Evolutionary conservation across 2,888 invertebrate genomes (phyloP).

Genomic region (Nebria brevicollis): DNA sequence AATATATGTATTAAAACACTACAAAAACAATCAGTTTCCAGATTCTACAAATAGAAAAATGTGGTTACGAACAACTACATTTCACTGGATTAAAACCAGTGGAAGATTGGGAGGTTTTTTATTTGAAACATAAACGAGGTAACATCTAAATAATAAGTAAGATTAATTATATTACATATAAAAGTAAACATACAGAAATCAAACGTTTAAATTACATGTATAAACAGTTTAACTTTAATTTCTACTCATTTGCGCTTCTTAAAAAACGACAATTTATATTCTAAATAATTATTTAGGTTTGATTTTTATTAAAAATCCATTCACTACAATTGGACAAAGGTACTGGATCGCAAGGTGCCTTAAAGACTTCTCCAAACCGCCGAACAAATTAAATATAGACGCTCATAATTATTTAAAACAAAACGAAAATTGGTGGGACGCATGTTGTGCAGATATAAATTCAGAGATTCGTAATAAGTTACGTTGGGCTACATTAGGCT

Average conservation of each 20-base stretch:
- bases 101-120: conserved; percentile 72
- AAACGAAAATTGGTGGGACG: conserved; percentile 73
- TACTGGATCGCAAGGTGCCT: conserved; percentile 86
- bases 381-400: conserved; percentile 78
- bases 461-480: conserved; percentile 66
- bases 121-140: conserved; percentile 71
- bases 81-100: conserved; percentile 63
- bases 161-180: too few relatives aligned
- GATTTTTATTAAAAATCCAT: conserved; percentile 84
- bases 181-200: too few relatives aligned
- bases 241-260: too few relatives aligned
- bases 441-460: conserved; percentile 61
- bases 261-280: too few relatives aligned
- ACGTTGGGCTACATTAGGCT: conserved; percentile 96
- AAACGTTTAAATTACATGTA: too few relatives aligned
- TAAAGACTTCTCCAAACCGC: conserved; percentile 78
- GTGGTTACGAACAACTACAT: conserved; percentile 41
- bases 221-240: too few relatives aligned
- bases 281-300: conserved; percentile 67
- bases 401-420: conserved; percentile 60
- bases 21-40: conserved; percentile 51
- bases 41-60: conserved; percentile 56
- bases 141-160: background rate
- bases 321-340: conserved; percentile 78
- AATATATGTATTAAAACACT: conserved; percentile 7